Evolutionary conservation across 1,140 invertebrate genomes (phyloP), one percentile per base, ranked within the genome.

Genomic region (Gonatopus flavifemur): DNA sequence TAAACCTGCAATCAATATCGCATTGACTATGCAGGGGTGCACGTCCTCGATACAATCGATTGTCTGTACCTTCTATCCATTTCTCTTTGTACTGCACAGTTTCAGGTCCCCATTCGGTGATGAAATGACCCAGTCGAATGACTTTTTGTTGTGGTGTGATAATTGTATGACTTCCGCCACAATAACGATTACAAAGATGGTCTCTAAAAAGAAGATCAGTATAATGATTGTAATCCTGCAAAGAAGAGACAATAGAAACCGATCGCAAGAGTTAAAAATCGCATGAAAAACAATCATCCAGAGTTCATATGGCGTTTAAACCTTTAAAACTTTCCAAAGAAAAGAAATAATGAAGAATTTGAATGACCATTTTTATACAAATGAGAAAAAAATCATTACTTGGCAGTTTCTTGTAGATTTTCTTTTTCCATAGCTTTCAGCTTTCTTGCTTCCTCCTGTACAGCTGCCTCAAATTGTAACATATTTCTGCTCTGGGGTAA

Each of bases 91-190:
- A 60, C 7, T 82, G 79, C 36, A 82, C 51, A 18, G 80, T 77
- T 59, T 85, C 80, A 1, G 82, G 81, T 2, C 82, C 82, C 81
- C 82, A 85, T 54, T 84, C 81, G 45, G 77, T 78, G 8, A 82
- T 61, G 59, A 84, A 86, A 64, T 86, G 82, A 2, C 77, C 83
- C n/a, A 80, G 55, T 12, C 82, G 72, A 13, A 80, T 78, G 3
- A 85, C 80, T 49, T 84, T 80, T 55, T 88, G 86, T 28, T 83
- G 80, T 3, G 86, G 80, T 10, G 84, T 88, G 25, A 84, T 84
- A 0, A 82, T 69, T 3, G 88, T 89, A 63, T 90, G 87, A 42
- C 83, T 84, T 12, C 87, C 88, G 13, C 88, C 87, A 37, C 85
- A 86, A 61, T 89, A 88, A 3, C 88, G 83, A 52, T 85, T 86